These are phyloP conservation scores for Morone saxatilis DNA, from an alignment of 2,113 vertebrate species.

Conservation along the genomic window DNA sequence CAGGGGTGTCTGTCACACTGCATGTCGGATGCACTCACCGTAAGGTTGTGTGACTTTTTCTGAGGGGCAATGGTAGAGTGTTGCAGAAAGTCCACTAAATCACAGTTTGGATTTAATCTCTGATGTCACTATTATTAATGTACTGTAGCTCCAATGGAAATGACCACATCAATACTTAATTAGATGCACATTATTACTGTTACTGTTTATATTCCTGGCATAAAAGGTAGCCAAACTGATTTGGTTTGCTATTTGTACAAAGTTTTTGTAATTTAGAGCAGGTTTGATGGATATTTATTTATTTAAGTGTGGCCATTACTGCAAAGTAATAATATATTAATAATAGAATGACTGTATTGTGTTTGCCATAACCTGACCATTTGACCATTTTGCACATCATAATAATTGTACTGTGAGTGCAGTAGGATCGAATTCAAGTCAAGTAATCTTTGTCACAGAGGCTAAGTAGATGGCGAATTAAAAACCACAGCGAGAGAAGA, in stretches of 20 bases:
- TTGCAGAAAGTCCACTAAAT: not conserved
- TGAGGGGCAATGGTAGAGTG: not conserved
- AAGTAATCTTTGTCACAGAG: conserved; percentile 60
- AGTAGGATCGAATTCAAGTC: conserved; percentile 45
- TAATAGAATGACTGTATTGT: not conserved
- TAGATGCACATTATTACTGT: not conserved
- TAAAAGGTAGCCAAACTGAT: not conserved
- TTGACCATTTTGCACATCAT: conserved; percentile 13
- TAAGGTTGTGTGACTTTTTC: not conserved
- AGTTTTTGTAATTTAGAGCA: too few relatives aligned
- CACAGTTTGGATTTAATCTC: not conserved
- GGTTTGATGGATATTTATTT: not conserved
- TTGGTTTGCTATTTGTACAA: not conserved
- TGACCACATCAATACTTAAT: not conserved
- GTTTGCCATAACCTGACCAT: not conserved
- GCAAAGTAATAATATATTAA: not conserved
- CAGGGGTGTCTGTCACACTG: not conserved
- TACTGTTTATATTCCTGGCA: not conserved
- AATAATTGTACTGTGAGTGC: conserved; percentile 32
- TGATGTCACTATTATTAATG: not conserved
- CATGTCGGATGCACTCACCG: not conserved
- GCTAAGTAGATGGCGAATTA: conserved; percentile 63
- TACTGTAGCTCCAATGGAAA: not conserved
- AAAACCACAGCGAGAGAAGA: conserved; percentile 52
- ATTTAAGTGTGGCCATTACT: not conserved